Evolutionary conservation across 2,888 invertebrate genomes (phyloP).

Genomic region (Aspidiotus rigidus): DNA sequence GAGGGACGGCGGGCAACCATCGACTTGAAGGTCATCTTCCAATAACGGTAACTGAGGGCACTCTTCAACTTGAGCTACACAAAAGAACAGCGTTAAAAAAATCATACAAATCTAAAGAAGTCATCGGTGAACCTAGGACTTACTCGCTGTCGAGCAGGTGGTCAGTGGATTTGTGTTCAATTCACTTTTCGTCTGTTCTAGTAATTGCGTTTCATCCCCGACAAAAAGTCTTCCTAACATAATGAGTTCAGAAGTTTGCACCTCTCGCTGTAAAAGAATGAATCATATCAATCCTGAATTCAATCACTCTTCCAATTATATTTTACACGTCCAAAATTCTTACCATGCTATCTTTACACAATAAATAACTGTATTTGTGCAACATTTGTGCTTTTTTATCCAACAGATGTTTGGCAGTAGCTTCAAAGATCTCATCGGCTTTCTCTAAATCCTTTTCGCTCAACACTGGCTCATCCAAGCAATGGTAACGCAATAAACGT

Average conservation of each 20-base stretch:
- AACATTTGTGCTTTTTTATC: constrained; percentile 61
- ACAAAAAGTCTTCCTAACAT: constrained; percentile 67
- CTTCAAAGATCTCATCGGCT: constrained; percentile 60
- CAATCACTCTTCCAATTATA: background rate
- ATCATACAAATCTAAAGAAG: background rate
- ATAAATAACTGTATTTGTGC: constrained; percentile 61
- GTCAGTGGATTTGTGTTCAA: constrained; percentile 29
- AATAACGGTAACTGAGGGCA: background rate
- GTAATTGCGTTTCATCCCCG: constrained; percentile 58
- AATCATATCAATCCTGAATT: background rate
- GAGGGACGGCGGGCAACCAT: background rate
- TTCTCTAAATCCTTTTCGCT: constrained; percentile 55
- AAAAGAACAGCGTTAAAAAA: too few species aligned
- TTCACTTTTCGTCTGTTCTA: constrained; percentile 53
- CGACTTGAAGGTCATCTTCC: background rate
- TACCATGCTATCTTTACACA: constrained; percentile 71
- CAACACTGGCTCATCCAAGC: constrained; percentile 58
- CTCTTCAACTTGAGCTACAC: constrained; percentile 26
- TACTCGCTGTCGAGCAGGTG: constrained; percentile 35
- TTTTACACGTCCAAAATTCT: constrained; percentile 40
- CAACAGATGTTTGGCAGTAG: constrained; percentile 57
- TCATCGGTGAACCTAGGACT: constrained; percentile 16
- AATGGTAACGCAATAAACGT: constrained; percentile 65
- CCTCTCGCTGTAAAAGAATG: constrained; percentile 51
- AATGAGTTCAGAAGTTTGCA: constrained; percentile 64